Conservation (phyloP, 2,113 vertebrate genomes). For the Myotis lucifugus region DNA sequence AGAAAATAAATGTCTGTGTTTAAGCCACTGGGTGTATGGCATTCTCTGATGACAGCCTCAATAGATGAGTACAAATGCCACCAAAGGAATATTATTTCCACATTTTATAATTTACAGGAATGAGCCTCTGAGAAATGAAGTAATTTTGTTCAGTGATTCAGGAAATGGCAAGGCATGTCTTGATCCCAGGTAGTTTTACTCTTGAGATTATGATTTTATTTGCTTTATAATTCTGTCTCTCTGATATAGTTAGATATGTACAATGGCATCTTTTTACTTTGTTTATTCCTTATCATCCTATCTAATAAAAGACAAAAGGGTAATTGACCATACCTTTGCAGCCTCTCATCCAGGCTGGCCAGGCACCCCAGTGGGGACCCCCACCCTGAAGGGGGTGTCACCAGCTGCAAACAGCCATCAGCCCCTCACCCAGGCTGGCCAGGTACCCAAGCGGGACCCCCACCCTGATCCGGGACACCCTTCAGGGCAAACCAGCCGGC, state of each 20-base stretch:
- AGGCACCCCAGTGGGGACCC: no score
- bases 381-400: no score
- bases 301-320: no score
- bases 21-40: accelerated
- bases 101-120: background rate
- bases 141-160: background rate
- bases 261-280: background rate
- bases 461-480: no score
- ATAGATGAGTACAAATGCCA: background rate
- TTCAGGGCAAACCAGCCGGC: no score
- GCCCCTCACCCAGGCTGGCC: no score
- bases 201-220: background rate
- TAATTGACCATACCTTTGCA: no score
- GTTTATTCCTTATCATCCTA: background rate
- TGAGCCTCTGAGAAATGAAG: background rate
- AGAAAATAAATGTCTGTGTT: background rate
- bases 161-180: background rate
- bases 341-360: no score
- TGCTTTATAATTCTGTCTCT: background rate
- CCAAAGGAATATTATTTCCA: background rate
- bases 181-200: background rate
- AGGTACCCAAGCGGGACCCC: no score
- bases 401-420: no score
- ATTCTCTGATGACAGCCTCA: background rate
- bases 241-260: background rate